Evolutionary conservation across 2,888 invertebrate species (phyloP).

Genomic region (Stegophylla sp.): DNA sequence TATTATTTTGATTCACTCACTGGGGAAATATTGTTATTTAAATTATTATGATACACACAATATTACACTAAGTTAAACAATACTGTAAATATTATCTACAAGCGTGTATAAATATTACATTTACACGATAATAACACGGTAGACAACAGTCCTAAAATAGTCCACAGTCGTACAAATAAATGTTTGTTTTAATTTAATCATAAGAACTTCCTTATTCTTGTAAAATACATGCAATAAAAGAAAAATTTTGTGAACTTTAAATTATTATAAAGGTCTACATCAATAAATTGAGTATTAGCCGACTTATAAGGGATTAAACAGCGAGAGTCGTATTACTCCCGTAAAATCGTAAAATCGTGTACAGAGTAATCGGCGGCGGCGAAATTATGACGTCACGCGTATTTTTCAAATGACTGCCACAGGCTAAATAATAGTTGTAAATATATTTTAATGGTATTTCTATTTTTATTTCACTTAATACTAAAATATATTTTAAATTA

Average conservation of each 20-base stretch:
- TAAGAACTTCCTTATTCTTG: not conserved
- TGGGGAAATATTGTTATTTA: too few relatives aligned
- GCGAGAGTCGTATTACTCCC: slow-evolving; percentile 4
- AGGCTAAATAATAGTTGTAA: slow-evolving; percentile 19
- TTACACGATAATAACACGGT: slow-evolving; percentile 8
- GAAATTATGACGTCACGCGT: not conserved
- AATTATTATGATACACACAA: too few relatives aligned
- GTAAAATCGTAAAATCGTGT: slow-evolving; percentile 3
- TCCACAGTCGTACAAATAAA: slow-evolving; percentile 12
- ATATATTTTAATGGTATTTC: slow-evolving; percentile 17
- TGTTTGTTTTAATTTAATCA: slow-evolving; percentile 13
- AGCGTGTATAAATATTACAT: slow-evolving; percentile 12
- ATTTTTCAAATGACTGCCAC: slow-evolving; percentile 4
- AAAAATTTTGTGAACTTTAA: not conserved
- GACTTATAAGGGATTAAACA: slow-evolving; percentile 1
- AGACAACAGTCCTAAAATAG: slow-evolving; percentile 22
- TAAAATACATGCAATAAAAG: slow-evolving; percentile 7
- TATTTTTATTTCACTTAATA: slow-evolving; percentile 31
- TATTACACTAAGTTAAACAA: too few relatives aligned
- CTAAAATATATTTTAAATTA: slow-evolving; percentile 14
- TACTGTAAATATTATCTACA: too few relatives aligned
- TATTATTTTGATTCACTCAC: too few relatives aligned
- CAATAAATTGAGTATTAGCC: slow-evolving; percentile 24
- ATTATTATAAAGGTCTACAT: slow-evolving; percentile 22
- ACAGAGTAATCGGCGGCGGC: not conserved